Base-by-base conservation (phyloP, 2,888 invertebrate species). In the Nemotelus nigrinus region DNA sequence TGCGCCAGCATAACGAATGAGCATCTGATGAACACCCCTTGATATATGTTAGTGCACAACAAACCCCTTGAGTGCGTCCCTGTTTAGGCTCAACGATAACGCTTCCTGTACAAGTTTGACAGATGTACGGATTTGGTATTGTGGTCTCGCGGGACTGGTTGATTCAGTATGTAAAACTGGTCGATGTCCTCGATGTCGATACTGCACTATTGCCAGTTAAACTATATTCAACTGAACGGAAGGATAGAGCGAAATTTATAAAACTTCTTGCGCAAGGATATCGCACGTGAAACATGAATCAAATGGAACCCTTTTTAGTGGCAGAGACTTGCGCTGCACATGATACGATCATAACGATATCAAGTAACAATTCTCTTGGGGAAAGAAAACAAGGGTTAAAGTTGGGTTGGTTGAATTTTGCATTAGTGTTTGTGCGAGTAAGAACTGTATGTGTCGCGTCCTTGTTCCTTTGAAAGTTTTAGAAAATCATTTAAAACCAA, bases 1-100 rank as follows among this genome's bases (percentile, higher is more conserved):
- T 60, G 60, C 60, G 60, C 25, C 5, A 7, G 60, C 60, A 41
- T 60, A 60, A 60, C 60, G 60, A 60, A 60, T 43, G 25, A 25
- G 25, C 25, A 25, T 25, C 25, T 25, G 25, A 25, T 1, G 25
- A 25, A 25, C 25, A 25, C 25, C 25, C 25, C 25, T 25, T 25
- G 25, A 25, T 25, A 25, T 25, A 25, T 25, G 25, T 25, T 1
- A 25, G 25, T 25, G 25, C 25, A 25, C 25, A 25, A 25, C 25
- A 25, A 53, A 10, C 10, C 10, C 53, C 53, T 53, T 7, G 53
- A 53, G 53, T 53, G 1, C 53, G 53, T 6, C 25, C 25, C 25
- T 25, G 25, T 25, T 25, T 25, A 25, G 25, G 25, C 1, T 25
- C 25, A 25, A 25, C 25, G 25, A 25, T 25, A 25, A 25, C 25